Evolutionary conservation across 2,797 vertebrate genomes (phyloP).

Genomic region (Bradypus variegatus): DNA sequence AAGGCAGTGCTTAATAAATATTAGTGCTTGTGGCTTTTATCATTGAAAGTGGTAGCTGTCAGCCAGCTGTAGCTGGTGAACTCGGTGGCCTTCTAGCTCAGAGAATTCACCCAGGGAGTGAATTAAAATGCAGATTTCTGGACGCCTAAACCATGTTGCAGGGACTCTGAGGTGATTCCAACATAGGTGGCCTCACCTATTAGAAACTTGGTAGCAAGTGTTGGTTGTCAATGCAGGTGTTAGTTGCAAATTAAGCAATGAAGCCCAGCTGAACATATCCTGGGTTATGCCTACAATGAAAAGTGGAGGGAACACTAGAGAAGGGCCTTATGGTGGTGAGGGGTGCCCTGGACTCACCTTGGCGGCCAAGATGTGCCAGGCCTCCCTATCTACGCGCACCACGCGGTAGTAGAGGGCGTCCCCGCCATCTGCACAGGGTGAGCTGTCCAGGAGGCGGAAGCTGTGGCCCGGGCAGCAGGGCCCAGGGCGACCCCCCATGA

Average conservation of each 20-base stretch:
- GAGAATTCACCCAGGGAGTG: not conserved
- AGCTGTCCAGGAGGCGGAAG: slow-evolving; percentile 43
- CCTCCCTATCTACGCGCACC: slow-evolving; percentile 62
- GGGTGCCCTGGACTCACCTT: slow-evolving; percentile 70
- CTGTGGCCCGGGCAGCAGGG: slow-evolving; percentile 29
- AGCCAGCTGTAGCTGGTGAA: not conserved
- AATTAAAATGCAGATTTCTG: not conserved
- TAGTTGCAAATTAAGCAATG: too few species aligned
- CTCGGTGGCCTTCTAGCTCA: too few species aligned
- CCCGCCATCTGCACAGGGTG: slow-evolving; percentile 65
- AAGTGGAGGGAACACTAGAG: not conserved
- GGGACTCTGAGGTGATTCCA: not conserved
- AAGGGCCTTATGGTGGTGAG: not conserved
- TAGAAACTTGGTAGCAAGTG: not conserved
- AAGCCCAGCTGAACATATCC: not conserved
- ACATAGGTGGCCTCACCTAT: not conserved
- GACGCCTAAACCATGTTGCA: not conserved
- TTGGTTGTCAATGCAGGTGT: not conserved
- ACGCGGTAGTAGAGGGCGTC: slow-evolving; percentile 74
- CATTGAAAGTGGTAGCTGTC: not conserved
- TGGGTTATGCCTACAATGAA: not conserved
- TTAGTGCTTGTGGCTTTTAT: not conserved
- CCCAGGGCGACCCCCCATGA: slow-evolving; percentile 52
- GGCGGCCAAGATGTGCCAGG: slow-evolving; percentile 70
- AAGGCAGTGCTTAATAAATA: too few species aligned